These are phyloP conservation scores for Zelostemma sp. DNA, from an alignment of 1,140 invertebrate species.

Conservation along the genomic window DNA sequence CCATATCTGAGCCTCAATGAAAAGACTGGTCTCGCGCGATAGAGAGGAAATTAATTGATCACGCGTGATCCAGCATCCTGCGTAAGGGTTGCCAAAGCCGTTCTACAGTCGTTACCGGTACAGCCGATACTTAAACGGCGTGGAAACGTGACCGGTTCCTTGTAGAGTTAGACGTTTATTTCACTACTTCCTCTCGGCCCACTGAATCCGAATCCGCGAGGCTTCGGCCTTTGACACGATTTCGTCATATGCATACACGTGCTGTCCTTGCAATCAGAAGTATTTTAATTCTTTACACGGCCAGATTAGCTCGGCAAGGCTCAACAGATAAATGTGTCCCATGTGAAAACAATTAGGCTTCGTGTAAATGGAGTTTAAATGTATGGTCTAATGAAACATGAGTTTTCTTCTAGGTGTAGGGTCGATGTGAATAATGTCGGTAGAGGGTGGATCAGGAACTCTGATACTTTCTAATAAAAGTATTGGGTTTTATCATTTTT, in stretches of 20 bases:
- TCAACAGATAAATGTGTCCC: too few species aligned
- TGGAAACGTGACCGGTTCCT: constrained; percentile 44
- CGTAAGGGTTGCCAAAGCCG: constrained; percentile 54
- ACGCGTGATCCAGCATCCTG: constrained; percentile 62
- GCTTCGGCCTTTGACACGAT: constrained; percentile 37
- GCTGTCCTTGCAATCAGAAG: constrained; percentile 14
- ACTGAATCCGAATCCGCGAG: constrained; percentile 50
- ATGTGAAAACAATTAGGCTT: too few species aligned
- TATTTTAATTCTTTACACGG: constrained; percentile 8
- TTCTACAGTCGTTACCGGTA: constrained; percentile 28
- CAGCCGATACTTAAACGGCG: constrained; percentile 47
- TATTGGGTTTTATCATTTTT: too few species aligned
- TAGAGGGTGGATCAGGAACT: too few species aligned
- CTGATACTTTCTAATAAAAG: too few species aligned
- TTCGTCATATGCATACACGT: constrained; percentile 33
- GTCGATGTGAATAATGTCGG: too few species aligned
- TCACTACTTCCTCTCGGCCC: constrained; percentile 50
- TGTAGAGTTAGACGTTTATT: constrained; percentile 47
- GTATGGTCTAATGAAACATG: too few species aligned
- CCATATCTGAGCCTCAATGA: constrained; percentile 19
- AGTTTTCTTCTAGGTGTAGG: too few species aligned
- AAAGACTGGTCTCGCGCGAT: constrained; percentile 40
- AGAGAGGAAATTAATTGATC: constrained; percentile 67
- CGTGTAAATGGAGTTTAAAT: too few species aligned
- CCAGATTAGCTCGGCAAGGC: neutral